Conservation (phyloP, 2,888 invertebrate species). For the Teinopalpus imperialis region DNA sequence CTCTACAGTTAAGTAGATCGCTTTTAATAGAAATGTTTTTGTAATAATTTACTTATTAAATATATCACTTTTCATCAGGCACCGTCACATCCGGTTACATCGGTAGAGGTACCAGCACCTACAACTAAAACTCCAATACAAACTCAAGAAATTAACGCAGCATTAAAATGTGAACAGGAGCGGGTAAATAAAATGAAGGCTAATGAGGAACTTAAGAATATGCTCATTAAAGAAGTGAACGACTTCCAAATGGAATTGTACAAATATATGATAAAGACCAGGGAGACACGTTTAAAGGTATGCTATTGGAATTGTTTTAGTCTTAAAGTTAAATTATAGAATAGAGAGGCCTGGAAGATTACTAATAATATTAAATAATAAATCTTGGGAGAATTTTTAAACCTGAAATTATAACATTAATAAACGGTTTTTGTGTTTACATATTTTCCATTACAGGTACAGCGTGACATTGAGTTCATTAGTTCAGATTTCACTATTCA, state of each 20-base stretch:
- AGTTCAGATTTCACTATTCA: slow-evolving; percentile 47
- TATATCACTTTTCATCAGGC: slow-evolving; percentile 2
- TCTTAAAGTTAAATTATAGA: too few relatives aligned
- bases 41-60: too few relatives aligned
- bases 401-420: too few relatives aligned
- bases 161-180: slow-evolving; percentile 63
- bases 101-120: slow-evolving; percentile 13
- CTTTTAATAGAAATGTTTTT: too few relatives aligned
- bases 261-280: slow-evolving; percentile 80
- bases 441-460: slow-evolving; percentile 43
- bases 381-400: too few relatives aligned
- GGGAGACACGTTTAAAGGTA: slow-evolving; percentile 75
- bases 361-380: too few relatives aligned
- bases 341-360: too few relatives aligned
- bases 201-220: slow-evolving; percentile 77
- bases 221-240: slow-evolving; percentile 84
- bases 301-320: slow-evolving; percentile 47
- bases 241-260: slow-evolving; percentile 85
- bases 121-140: slow-evolving; percentile 27
- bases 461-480: slow-evolving; percentile 58
- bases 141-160: slow-evolving; percentile 49
- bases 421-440: slow-evolving; percentile 1
- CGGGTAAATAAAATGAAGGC: slow-evolving; percentile 54
- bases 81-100: slow-evolving; percentile 3
- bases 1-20: too few relatives aligned